phyloP scores from a whole-genome alignment of 2,113 vertebrate species.

The Phodopus roborovskii region DNA sequence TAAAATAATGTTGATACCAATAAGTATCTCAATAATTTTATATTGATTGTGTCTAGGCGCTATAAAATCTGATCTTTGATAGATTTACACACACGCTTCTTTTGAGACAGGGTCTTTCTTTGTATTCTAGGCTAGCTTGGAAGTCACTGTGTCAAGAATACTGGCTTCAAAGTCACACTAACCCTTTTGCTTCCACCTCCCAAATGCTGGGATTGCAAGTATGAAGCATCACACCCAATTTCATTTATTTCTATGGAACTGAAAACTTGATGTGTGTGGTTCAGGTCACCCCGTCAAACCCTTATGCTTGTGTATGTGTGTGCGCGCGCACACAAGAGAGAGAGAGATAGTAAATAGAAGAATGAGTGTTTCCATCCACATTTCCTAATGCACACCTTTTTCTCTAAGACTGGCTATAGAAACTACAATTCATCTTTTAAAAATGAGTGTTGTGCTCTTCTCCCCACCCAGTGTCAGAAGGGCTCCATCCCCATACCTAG shows the following conservation, averaged over 20 bases:
- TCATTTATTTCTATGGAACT: background rate
- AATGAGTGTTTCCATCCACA: background rate
- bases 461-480: background rate
- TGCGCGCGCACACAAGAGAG: background rate
- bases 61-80: slow-evolving; percentile 22
- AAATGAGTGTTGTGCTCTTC: background rate
- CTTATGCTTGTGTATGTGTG: too few species aligned
- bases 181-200: background rate
- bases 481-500: background rate
- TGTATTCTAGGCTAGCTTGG: background rate
- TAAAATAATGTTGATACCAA: background rate
- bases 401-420: background rate
- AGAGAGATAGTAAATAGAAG: background rate
- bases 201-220: background rate
- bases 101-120: background rate
- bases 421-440: background rate
- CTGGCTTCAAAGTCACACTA: background rate
- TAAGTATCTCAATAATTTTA: background rate
- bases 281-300: background rate
- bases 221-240: background rate
- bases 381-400: background rate
- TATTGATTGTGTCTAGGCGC: background rate
- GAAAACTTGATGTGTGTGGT: slow-evolving; percentile 1
- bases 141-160: background rate
- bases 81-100: background rate